Evolutionary conservation across 1,140 invertebrate species (phyloP), one percentile per base, ranked within the genome.

Genomic region (Trachelipus rathkii): DNA sequence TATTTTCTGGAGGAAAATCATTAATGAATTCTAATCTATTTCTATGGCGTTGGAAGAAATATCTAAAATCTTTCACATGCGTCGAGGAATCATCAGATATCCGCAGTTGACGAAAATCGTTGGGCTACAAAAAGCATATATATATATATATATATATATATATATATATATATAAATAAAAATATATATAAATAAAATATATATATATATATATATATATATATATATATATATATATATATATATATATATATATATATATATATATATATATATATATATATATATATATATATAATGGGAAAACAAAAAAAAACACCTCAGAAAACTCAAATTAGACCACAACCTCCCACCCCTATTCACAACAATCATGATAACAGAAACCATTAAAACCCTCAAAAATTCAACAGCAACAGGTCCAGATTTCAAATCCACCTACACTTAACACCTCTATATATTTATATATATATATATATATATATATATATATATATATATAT

Each of bases 401-500:
- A n/a, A n/a, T n/a, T n/a, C n/a, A n/a, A n/a, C n/a, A n/a, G n/a
- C n/a, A n/a, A n/a, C n/a, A n/a, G n/a, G n/a, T n/a, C n/a, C n/a
- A n/a, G n/a, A n/a, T n/a, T n/a, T n/a, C n/a, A n/a, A n/a, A n/a
- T n/a, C n/a, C n/a, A n/a, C n/a, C n/a, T n/a, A n/a, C n/a, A n/a
- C n/a, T n/a, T n/a, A n/a, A n/a, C n/a, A n/a, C n/a, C n/a, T n/a
- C n/a, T 33, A 3, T 33, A 33, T 33, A 33, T 33, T 33, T 33
- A 33, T 71, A 24, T 71, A 33, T 71, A 33, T 71, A 33, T 71
- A 33, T 71, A 71, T 71, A 71, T 71, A 71, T 71, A 71, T 71
- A 71, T 71, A 71, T 71, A 73, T 73, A 73, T 73, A 73, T 73
- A 73, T 73, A 73, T 73, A 73, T 73, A 73, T 73, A 73, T 73